Evolutionary conservation across 2,888 invertebrate species (phyloP), one percentile per base, ranked within the genome.

Genomic region (Scaptomyza cyrtandrae): DNA sequence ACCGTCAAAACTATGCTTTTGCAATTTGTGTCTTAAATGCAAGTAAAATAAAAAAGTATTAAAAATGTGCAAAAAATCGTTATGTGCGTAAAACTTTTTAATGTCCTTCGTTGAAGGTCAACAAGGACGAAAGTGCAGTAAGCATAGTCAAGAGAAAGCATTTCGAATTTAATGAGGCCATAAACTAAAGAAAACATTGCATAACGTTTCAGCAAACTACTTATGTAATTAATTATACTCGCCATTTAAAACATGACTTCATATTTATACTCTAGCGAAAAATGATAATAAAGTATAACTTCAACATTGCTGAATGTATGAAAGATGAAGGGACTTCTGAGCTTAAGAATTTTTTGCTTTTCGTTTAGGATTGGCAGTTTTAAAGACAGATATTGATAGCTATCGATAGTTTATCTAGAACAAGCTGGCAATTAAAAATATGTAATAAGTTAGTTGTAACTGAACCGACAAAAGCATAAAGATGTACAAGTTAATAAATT

Each of bases 21-120:
- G 70, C 77, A 57, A 58, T 77, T 76, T 76, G 73, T 73, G 73
- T 48, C 62, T 69, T 56, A 54, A 55, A 61, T 76, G 76, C 77
- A 69, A 73, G 59, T 50, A 62, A 73, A 65, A 57, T 55, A 59
- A 52, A 6, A 50, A 33, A 43, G 44, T 5, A n/a, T n/a, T n/a
- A 54, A 54, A 41, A 19, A 19, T 19, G 19, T 19, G 19, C 19
- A 19, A 19, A 2, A 48, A n/a, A 2, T 37, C 37, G 13, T n/a
- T n/a, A 37, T 56, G 48, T 58, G 16, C 6, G 19, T n/a, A 31
- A 43, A 56, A 35, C 10, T 1, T 16, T 16, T 10, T 24, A 50
- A 35, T 56, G 59, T 49, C 31, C 35, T 11, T 45, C 37, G 7
- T 14, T 58, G 50, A 68, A 72, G 76, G 72, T 61, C 63, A 61